Percentiles rank a stretch among this genome's conserved stretches.
These are phyloP conservation scores for Ethmia dodecea DNA, from an alignment of 2,888 invertebrate species.

Conservation along the genomic window DNA sequence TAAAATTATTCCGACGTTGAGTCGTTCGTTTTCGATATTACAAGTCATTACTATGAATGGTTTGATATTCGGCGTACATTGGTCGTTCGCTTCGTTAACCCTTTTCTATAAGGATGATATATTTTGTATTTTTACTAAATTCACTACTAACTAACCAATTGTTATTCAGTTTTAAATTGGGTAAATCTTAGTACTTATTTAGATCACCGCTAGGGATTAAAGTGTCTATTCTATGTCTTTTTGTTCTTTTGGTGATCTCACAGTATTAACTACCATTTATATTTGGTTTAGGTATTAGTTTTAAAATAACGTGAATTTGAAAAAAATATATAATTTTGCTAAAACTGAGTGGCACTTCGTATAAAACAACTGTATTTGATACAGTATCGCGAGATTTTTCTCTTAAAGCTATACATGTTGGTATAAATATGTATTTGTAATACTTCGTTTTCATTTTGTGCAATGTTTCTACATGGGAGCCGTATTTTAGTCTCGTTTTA, in stretches of 20 bases:
- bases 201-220: no score
- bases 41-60: neutral
- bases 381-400: slow-evolving; percentile 57
- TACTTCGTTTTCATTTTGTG: slow-evolving; percentile 43
- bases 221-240: no score
- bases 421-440: slow-evolving; percentile 68
- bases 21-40: neutral
- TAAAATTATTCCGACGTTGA: neutral
- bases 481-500: slow-evolving; percentile 12
- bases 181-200: no score
- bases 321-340: no score
- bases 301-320: no score
- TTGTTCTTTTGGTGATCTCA: no score
- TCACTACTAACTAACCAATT: neutral
- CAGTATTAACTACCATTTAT: no score
- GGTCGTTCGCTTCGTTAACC: neutral
- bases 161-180: no score
- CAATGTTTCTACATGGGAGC: neutral
- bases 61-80: neutral
- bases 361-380: slow-evolving; percentile 58
- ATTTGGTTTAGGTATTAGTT: no score
- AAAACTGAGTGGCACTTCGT: slow-evolving; percentile 61
- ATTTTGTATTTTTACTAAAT: neutral
- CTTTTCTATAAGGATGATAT: neutral
- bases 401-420: slow-evolving; percentile 65